Percentiles rank a stretch among this genome's conserved stretches.
Evolutionary conservation across 2,113 vertebrate species (phyloP).

Genomic region (Paramisgurnus dabryanus): DNA sequence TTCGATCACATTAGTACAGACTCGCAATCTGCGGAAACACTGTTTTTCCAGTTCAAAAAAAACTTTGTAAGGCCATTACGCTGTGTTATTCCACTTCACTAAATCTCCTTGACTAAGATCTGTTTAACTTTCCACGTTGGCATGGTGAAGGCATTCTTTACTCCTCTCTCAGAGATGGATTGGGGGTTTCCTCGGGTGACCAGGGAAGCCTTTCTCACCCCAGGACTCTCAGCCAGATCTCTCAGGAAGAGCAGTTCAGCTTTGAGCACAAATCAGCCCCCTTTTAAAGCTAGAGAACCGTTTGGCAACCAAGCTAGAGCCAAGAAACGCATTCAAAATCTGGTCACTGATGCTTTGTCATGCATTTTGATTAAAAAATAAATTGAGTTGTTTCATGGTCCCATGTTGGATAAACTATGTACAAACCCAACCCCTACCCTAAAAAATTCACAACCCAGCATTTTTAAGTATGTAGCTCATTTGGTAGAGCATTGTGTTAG

Average conservation of each 20-base stretch:
- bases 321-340: constrained; percentile 5
- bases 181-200: constrained; percentile 72
- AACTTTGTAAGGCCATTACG: constrained; percentile 9
- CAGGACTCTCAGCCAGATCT: constrained; percentile 9
- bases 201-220: constrained; percentile 41
- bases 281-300: background rate
- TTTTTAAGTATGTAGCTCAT: no score
- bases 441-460: no score
- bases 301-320: background rate
- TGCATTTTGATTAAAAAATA: constrained; percentile 3
- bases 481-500: no score
- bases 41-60: constrained; percentile 34
- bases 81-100: constrained; percentile 49
- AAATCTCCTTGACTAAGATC: constrained; percentile 39
- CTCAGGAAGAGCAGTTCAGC: background rate
- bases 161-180: constrained; percentile 41
- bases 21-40: background rate
- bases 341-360: background rate
- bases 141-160: constrained; percentile 34
- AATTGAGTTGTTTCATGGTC: no score
- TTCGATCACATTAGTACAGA: background rate
- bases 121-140: constrained; percentile 48
- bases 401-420: no score
- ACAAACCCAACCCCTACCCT: no score
- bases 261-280: constrained; percentile 17